These are phyloP conservation scores for Bufo gargarizans DNA, from an alignment of 2,113 vertebrate species.

Conservation along the genomic window DNA sequence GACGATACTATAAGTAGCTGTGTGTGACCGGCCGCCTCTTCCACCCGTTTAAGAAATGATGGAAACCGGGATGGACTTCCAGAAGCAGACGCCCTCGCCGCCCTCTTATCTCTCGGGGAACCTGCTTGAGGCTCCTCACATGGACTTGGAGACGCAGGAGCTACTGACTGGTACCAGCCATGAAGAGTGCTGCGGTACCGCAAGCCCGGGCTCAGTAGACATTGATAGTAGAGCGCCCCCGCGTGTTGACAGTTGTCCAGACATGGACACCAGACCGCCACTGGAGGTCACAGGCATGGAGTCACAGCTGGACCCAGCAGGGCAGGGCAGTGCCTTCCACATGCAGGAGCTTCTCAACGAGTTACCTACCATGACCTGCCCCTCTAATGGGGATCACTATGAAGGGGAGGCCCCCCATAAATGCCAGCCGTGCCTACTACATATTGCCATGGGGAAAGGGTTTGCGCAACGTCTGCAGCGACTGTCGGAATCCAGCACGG, in stretches of 20 bases:
- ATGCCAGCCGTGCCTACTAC: constrained; percentile 69
- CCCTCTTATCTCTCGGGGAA: accelerated
- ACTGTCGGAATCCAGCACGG: neutral
- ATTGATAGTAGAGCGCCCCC: neutral
- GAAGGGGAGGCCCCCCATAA: neutral
- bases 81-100: accelerated
- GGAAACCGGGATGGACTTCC: constrained; percentile 60
- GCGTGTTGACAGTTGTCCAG: constrained; percentile 43
- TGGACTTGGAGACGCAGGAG: constrained; percentile 65
- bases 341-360: constrained; percentile 77
- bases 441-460: constrained; percentile 70
- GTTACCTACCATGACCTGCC: constrained; percentile 72
- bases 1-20: neutral
- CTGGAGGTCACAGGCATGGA: constrained; percentile 3
- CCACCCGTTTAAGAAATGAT: neutral
- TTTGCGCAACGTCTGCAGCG: neutral
- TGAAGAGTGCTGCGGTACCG: neutral
- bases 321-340: constrained; percentile 45
- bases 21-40: neutral
- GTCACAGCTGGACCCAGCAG: constrained; percentile 47
- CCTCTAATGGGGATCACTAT: neutral
- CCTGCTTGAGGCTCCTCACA: constrained; percentile 54
- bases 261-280: constrained; percentile 19
- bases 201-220: neutral
- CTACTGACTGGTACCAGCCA: no score